Base-by-base conservation (phyloP, 2,888 invertebrate genomes). In the Byasa hedistus region DNA sequence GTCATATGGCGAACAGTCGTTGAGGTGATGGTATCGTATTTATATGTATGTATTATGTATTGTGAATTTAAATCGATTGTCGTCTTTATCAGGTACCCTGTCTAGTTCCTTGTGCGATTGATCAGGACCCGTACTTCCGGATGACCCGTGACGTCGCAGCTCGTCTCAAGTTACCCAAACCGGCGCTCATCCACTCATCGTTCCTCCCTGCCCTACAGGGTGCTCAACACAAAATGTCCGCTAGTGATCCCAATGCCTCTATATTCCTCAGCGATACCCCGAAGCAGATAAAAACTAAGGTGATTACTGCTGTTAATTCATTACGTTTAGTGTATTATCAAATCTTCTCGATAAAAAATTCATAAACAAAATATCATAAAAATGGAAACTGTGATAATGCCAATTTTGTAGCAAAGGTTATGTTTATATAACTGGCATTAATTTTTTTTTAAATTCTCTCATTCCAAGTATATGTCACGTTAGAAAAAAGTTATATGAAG, bases 81-180 rank as follows among this genome's bases (percentile, higher is more conserved):
- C 19, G 0, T 22, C 12, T 12, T 22, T 66, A 74, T 5, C 72
- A 92, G 92, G 64, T 91, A 0, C 89, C 91, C 0, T 90, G 90
- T 69, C 92, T 98, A 17, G 98, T 99, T 71, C 99, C 99, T 0
- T 99, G 99, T 89, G 99, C 98, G 12, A 99, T 99, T 73, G 99
- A 99, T 92, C 99, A 99, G 93, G 99, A 99, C 91, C 99, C 99
- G 0, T 99, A 99, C 88, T 99, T 99, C 89, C 94, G 99, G 44
- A 98, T 99, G 99, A 96, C 98, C 0, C 94, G 99, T 64, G 99
- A 99, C 89, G 98, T 99, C n/a, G 98, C 99, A 0, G 98, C 99
- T 0, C 94, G 96, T 17, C 89, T 99, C 19, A 96, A 97, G 75
- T 93, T 94, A 85, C 94, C 95, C 21, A 98, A 99, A 86, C 98